Evolutionary conservation across 2,797 vertebrate species (phyloP).

Genomic region (Ptychadena robeensis): DNA sequence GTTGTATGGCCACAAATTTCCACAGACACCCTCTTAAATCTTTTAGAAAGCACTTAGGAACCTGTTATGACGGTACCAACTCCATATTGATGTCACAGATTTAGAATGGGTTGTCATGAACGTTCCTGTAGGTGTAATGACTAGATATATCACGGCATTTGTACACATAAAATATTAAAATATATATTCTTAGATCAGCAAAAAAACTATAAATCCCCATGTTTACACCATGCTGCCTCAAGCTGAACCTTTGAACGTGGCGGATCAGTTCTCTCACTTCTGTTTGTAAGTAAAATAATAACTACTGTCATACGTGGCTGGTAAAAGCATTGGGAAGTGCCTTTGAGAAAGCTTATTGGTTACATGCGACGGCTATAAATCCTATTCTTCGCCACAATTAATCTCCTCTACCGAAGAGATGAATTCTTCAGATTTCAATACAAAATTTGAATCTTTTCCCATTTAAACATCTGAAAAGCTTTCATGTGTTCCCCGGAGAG

Average conservation of each 20-base stretch:
- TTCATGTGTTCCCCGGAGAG: conserved; percentile 41
- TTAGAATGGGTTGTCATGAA: no score
- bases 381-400: conserved; percentile 7
- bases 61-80: no score
- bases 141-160: no score
- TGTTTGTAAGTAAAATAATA: background rate
- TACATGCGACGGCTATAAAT: background rate
- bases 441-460: background rate
- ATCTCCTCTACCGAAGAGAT: conserved; percentile 2
- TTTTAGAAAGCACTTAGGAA: no score
- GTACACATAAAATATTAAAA: no score
- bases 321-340: background rate
- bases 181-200: background rate
- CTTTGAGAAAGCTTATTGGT: background rate
- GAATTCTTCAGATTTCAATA: conserved; percentile 21
- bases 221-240: background rate
- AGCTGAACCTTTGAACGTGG: background rate
- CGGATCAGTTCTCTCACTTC: background rate
- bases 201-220: background rate
- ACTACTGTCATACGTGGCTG: background rate
- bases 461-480: conserved; percentile 50
- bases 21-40: no score
- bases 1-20: no score
- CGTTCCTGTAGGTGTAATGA: no score
- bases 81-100: no score